Base-by-base conservation (phyloP, 92 coral and sea anemone species). In the Scolanthus callimorphus region DNA sequence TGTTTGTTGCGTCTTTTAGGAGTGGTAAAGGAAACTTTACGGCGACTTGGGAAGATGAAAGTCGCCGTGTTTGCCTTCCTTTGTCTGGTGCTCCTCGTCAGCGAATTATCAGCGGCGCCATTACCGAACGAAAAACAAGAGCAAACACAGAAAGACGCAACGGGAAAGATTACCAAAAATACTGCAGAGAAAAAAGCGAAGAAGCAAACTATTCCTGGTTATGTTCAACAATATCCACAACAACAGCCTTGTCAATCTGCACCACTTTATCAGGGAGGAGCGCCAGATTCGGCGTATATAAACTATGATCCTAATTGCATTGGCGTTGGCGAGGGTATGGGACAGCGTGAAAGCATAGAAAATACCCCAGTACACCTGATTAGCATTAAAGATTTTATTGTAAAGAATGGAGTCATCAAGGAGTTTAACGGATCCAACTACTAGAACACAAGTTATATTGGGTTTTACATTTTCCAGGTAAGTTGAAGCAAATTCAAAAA, bases 191-290 rank as follows among this genome's bases (percentile, higher is more conserved):
- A 51, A 47, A 31, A 30, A 51, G 45, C 22, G 11, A 66, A 66
- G 43, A 66, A 66, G 20, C 73, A 66, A 39, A 25, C 10, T 3
- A 39, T 66, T 30, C 60, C 71, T 10, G 70, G 46, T n/a, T n/a
- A n/a, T n/a, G n/a, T n/a, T n/a, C n/a, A n/a, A n/a, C n/a, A n/a
- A n/a, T n/a, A n/a, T n/a, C n/a, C n/a, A n/a, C n/a, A n/a, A n/a
- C n/a, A n/a, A n/a, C n/a, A n/a, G n/a, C n/a, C n/a, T n/a, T n/a
- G n/a, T n/a, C n/a, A n/a, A n/a, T n/a, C n/a, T n/a, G 41, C 41
- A 15, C 41, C 41, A 6, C 15, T 15, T 6, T 34, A 34, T 15
- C 6, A 6, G 41, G 41, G 41, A 34, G 6, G 15, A 6, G 41
- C 41, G 15, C 41, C 6, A 34, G n/a, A n/a, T n/a, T n/a, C n/a